phyloP scores from a whole-genome alignment of 2,888 invertebrate species.

The Noctua janthina region DNA sequence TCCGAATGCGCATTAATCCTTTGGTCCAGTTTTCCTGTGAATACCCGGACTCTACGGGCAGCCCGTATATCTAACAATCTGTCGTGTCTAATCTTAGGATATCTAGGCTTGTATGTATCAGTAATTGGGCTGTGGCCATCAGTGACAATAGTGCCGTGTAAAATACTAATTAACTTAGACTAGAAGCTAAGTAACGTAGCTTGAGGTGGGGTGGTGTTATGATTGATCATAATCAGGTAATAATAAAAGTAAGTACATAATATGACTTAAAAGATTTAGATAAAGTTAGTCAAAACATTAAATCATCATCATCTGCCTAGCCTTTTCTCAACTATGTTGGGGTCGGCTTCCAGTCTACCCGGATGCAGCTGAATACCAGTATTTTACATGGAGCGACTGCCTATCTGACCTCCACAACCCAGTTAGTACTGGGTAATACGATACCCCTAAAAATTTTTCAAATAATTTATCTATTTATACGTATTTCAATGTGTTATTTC shows the following conservation, averaged over 20 bases:
- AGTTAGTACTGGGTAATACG: no score
- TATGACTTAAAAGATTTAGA: not conserved
- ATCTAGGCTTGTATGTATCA: conserved; percentile 1
- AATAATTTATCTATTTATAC: not conserved
- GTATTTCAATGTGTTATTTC: not conserved
- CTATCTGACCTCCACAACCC: no score
- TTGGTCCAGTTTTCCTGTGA: not conserved
- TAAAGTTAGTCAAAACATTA: not conserved
- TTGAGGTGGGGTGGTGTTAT: not conserved
- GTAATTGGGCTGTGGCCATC: conserved; percentile 24
- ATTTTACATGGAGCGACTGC: no score
- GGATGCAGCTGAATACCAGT: no score
- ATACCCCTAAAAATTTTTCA: not conserved
- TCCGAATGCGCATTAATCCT: not conserved
- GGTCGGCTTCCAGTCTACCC: no score
- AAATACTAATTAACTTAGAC: conserved; percentile 28
- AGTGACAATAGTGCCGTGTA: conserved; percentile 5
- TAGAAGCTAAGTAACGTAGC: not conserved
- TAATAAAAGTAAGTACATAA: not conserved
- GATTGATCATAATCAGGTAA: not conserved
- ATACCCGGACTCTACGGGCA: not conserved
- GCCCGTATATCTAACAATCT: conserved; percentile 4
- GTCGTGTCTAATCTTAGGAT: conserved; percentile 20
- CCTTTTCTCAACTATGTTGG: no score
- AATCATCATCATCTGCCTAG: no score